Base-by-base conservation (phyloP, 2,797 vertebrate species). In the Periparus ater region DNA sequence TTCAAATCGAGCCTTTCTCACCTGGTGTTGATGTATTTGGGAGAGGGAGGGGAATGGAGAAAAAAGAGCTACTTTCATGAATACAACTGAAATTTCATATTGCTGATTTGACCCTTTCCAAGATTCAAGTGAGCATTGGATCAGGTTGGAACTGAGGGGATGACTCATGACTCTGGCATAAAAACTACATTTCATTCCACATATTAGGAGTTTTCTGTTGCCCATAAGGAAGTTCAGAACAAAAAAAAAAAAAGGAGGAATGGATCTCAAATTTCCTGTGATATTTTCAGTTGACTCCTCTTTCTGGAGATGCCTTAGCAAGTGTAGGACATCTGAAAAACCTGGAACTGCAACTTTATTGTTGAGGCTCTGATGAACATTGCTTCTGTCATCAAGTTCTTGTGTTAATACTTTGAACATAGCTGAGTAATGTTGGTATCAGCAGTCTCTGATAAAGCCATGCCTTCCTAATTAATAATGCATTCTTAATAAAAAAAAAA, bases 21-120 rank as follows among this genome's bases (percentile, higher is more conserved):
- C 17, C 60, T 88, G 26, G 1, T 60, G 10, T 45, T 66, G 20
- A 50, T 62, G 11, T 17, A 38, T 76, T 76, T 48, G 1, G 1
- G 5, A 8, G 18, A 4, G 2, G 1, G 3, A 6, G 6, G 1
- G 5, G 9, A n/a, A 44, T 13, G 20, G 23, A 57, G 17, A 17
- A 70, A 76, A 66, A 66, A 6, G 1, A 6, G 4, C 5, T 12
- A 7, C 3, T 84, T 38, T 3, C 1, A 2, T 57, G 17, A 29
- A 57, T 50, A 27, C 2, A 32, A 17, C 40, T 76, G 45, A 42
- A 45, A 62, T 82, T 66, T 62, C 2, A 9, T 22, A 5, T 14
- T 73, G 60, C 8, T 65, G n/a, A 42, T 12, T 17, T 73, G 22
- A 76, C 29, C 5, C 21, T 58, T 62, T 58, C 30, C 22, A 40